These are phyloP conservation scores for Leptinotarsa tumamoca DNA, from an alignment of 2,888 invertebrate genomes.

Conservation along the genomic window DNA sequence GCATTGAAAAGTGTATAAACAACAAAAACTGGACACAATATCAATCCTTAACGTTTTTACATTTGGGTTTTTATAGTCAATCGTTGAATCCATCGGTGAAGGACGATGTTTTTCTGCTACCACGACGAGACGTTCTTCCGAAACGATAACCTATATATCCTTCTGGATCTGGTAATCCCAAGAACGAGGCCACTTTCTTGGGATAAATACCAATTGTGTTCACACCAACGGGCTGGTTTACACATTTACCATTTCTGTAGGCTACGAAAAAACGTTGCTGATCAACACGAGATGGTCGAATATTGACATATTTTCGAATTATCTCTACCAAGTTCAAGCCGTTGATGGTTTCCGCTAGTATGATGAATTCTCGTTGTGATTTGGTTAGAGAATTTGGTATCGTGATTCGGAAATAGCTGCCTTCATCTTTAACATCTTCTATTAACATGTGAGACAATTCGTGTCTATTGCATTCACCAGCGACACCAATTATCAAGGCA, in stretches of 20 bases:
- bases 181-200: slow-evolving; percentile 22
- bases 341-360: slow-evolving; percentile 28
- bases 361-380: slow-evolving; percentile 37
- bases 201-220: slow-evolving; percentile 28
- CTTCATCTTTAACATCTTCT: slow-evolving; percentile 43
- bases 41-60: too few species aligned
- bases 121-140: slow-evolving; percentile 24
- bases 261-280: slow-evolving; percentile 26
- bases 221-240: slow-evolving; percentile 21
- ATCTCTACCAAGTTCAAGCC: slow-evolving; percentile 24
- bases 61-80: background rate
- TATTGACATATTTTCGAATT: slow-evolving; percentile 34
- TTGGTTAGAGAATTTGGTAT: slow-evolving; percentile 14
- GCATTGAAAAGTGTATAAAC: too few species aligned
- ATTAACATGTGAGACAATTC: slow-evolving; percentile 44
- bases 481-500: slow-evolving; percentile 22
- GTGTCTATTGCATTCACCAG: slow-evolving; percentile 34
- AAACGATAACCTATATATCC: slow-evolving; percentile 40
- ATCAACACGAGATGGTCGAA: slow-evolving; percentile 32
- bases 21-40: too few species aligned
- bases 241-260: slow-evolving; percentile 25
- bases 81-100: background rate
- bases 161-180: slow-evolving; percentile 37
- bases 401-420: slow-evolving; percentile 27
- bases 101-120: background rate